Percentiles rank a stretch among this genome's conserved stretches.
Conservation (phyloP, 1,140 invertebrate genomes). For the Bombus fervidus region DNA sequence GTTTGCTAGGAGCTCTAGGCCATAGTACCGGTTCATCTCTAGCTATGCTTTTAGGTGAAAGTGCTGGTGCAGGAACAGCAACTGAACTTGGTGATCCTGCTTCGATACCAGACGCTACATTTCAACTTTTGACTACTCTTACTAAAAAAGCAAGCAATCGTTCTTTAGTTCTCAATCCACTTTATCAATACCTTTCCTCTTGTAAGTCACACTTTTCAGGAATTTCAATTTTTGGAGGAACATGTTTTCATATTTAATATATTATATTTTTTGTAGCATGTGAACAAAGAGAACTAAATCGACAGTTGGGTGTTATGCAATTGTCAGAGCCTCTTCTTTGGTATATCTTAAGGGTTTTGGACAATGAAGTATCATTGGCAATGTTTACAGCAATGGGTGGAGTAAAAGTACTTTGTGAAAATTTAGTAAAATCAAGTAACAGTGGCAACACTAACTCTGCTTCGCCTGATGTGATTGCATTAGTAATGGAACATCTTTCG, state of each 20-base stretch:
- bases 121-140: slow-evolving; percentile 90
- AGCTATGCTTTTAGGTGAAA: slow-evolving; percentile 82
- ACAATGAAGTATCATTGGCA: slow-evolving; percentile 86
- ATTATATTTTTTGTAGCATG: slow-evolving; percentile 63
- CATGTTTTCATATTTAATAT: neutral
- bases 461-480: slow-evolving; percentile 80
- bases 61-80: slow-evolving; percentile 67
- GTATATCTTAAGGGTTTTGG: slow-evolving; percentile 88
- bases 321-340: slow-evolving; percentile 90
- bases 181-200: slow-evolving; percentile 88
- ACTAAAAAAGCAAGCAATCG: slow-evolving; percentile 88
- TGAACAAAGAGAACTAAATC: slow-evolving; percentile 69
- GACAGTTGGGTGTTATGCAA: slow-evolving; percentile 81
- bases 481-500: slow-evolving; percentile 87
- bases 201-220: slow-evolving; percentile 80
- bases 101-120: slow-evolving; percentile 92
- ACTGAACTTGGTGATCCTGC: slow-evolving; percentile 84
- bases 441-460: slow-evolving; percentile 65
- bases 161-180: slow-evolving; percentile 87
- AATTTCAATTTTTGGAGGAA: neutral
- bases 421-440: slow-evolving; percentile 83
- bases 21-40: slow-evolving; percentile 87
- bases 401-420: slow-evolving; percentile 84
- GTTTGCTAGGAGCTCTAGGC: slow-evolving; percentile 89
- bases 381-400: slow-evolving; percentile 86